phyloP scores from a whole-genome alignment of 2,113 vertebrate species.

The Lethenteron camtschaticum region DNA sequence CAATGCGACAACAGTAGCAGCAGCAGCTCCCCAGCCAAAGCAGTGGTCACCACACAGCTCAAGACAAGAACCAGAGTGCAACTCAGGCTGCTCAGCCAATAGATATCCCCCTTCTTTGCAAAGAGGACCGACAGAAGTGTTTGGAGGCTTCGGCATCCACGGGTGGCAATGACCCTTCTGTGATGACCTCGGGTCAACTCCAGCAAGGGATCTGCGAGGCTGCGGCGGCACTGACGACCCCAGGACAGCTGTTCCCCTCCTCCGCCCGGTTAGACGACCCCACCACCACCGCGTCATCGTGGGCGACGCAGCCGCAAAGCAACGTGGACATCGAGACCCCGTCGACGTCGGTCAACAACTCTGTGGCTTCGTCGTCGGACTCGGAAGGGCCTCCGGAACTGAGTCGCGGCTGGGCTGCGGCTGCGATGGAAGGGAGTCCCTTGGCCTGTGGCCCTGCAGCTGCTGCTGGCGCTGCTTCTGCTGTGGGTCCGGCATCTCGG shows the following conservation, averaged over 20 bases:
- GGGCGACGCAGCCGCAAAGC: conserved; percentile 11
- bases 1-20: too few species aligned
- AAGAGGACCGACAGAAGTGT: too few species aligned
- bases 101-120: too few species aligned
- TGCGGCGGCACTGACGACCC: conserved; percentile 35
- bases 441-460: conserved; percentile 36
- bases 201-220: conserved; percentile 16
- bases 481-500: not conserved
- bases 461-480: conserved; percentile 16
- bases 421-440: conserved; percentile 26
- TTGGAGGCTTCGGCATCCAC: too few species aligned
- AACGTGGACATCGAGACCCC: conserved; percentile 29
- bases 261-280: conserved; percentile 6
- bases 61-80: too few species aligned
- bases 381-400: conserved; percentile 27
- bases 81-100: too few species aligned
- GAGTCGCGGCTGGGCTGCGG: conserved; percentile 35
- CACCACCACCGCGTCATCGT: not conserved
- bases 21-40: too few species aligned
- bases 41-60: too few species aligned
- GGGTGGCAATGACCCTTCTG: not conserved
- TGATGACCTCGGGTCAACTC: conserved; percentile 14
- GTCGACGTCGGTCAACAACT: conserved; percentile 42
- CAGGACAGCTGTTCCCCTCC: conserved; percentile 22
- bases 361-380: conserved; percentile 37